Conservation (phyloP, 1,140 invertebrate genomes). For the Oreohelix idahoensis region DNA sequence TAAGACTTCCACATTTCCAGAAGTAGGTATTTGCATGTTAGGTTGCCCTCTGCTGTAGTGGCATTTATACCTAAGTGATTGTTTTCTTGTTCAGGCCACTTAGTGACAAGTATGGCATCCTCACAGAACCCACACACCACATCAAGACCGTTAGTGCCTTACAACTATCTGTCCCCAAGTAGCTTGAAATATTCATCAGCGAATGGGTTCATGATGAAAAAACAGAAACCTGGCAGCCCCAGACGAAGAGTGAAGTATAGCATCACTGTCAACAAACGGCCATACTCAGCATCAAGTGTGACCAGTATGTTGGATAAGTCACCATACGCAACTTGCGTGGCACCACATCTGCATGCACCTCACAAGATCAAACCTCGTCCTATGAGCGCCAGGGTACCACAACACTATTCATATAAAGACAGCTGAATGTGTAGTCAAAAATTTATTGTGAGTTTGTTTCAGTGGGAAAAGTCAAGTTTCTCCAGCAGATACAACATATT, state of each 20-base stretch:
- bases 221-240: conserved; percentile 42
- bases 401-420: conserved; percentile 4
- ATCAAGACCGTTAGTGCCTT: neutral
- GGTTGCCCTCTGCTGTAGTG: too few species aligned
- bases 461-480: too few species aligned
- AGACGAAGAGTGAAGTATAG: conserved; percentile 44
- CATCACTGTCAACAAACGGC: conserved; percentile 60
- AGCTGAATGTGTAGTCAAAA: too few species aligned
- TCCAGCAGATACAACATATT: too few species aligned
- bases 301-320: conserved; percentile 57
- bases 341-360: conserved; percentile 43
- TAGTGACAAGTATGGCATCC: neutral
- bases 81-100: neutral
- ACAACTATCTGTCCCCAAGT: neutral
- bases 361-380: conserved; percentile 36
- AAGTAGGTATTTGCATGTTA: too few species aligned
- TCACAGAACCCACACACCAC: neutral
- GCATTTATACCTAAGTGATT: neutral
- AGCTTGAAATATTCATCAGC: conserved; percentile 41
- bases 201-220: conserved; percentile 45
- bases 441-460: too few species aligned
- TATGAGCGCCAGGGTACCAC: conserved; percentile 44
- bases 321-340: conserved; percentile 62
- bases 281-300: conserved; percentile 62
- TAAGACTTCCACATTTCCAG: too few species aligned